phyloP scores from a whole-genome alignment of 2,888 invertebrate genomes.

The Tuta absoluta region DNA sequence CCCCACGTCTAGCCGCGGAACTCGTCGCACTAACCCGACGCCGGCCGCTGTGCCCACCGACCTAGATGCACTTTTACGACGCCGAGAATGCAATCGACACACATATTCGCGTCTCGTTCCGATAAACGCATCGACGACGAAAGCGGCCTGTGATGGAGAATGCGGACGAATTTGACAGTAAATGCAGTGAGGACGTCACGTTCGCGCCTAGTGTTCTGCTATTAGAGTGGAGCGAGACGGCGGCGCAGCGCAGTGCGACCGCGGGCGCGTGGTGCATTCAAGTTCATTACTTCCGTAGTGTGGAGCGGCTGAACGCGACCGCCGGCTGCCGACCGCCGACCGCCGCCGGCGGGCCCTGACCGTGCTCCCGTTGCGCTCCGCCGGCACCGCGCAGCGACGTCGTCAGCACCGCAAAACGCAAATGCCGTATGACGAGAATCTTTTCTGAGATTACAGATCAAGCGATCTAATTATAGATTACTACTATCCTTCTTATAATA shows the following conservation, averaged over 20 bases:
- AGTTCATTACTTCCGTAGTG: constrained; percentile 82
- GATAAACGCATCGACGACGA: constrained; percentile 81
- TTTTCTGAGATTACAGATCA: neutral
- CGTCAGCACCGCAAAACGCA: neutral
- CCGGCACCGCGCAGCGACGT: constrained; percentile 35
- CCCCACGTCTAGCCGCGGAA: constrained; percentile 74
- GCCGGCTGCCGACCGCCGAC: constrained; percentile 12
- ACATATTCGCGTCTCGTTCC: constrained; percentile 81
- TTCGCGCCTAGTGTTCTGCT: constrained; percentile 67
- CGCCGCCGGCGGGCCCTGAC: constrained; percentile 43
- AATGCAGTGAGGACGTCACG: constrained; percentile 77
- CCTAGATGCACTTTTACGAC: constrained; percentile 80
- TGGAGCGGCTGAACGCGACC: constrained; percentile 41
- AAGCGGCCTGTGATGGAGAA: constrained; percentile 80
- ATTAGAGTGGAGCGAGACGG: constrained; percentile 68
- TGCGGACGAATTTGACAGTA: constrained; percentile 79
- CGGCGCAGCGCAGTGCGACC: constrained; percentile 62
- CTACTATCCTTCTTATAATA: too few relatives aligned
- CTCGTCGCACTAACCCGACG: constrained; percentile 73
- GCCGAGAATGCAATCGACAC: constrained; percentile 79
- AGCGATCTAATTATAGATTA: neutral
- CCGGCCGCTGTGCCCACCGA: constrained; percentile 71
- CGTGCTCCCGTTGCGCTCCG: constrained; percentile 62
- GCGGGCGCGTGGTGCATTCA: constrained; percentile 75
- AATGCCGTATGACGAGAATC: neutral